Percentiles rank a stretch among this genome's conserved stretches.
Conservation (phyloP, 2,797 vertebrate species). For the Mormyrus proboscirostris region DNA sequence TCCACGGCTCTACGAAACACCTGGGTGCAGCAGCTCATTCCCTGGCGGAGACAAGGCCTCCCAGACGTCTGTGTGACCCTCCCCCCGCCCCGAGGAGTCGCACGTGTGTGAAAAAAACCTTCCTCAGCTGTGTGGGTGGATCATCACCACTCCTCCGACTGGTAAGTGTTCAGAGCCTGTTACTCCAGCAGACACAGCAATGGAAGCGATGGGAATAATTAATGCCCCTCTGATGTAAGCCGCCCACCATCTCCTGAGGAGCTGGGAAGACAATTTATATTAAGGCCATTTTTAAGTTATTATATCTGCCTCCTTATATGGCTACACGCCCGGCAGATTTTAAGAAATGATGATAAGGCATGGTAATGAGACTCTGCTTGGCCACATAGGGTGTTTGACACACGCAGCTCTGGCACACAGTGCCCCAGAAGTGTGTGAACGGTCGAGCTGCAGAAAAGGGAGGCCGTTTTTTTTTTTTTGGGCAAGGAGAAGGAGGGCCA, state of each 20-base stretch:
- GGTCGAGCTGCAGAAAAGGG: background rate
- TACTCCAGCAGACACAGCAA: background rate
- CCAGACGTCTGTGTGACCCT: background rate
- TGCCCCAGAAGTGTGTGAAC: background rate
- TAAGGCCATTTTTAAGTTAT: background rate
- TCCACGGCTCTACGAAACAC: background rate
- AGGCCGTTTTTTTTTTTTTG: background rate
- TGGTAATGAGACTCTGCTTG: background rate
- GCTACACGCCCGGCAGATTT: background rate
- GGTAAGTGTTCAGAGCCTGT: background rate
- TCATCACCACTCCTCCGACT: background rate
- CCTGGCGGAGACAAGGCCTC: background rate
- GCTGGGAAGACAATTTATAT: background rate
- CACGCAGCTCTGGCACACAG: background rate
- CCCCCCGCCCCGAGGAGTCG: background rate
- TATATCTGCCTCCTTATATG: background rate
- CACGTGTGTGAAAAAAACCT: background rate
- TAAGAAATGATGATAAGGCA: background rate
- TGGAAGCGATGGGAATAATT: background rate
- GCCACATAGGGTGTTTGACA: too few species aligned
- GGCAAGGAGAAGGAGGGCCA: background rate
- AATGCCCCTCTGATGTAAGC: background rate
- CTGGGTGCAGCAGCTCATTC: background rate
- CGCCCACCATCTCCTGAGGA: background rate
- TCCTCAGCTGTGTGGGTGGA: background rate